A percentile compares a stretch with the other conserved stretches of the same genome.
phyloP scores from a whole-genome alignment of 1,140 invertebrate species.

The Geopemphigus sp. region DNA sequence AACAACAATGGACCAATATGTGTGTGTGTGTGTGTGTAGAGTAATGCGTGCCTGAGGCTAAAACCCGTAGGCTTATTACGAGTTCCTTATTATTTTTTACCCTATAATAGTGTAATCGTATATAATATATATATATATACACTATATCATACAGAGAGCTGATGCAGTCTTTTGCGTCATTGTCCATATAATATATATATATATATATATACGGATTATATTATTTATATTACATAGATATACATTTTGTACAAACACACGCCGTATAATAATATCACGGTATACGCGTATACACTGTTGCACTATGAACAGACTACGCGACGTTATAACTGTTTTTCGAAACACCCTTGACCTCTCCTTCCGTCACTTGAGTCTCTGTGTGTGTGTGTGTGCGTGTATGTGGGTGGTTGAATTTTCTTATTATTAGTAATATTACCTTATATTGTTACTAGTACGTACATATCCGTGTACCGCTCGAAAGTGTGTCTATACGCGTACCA shows the following conservation, averaged over 20 bases:
- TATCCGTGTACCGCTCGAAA: background rate
- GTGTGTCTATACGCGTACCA: background rate
- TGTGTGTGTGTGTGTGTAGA: constrained; percentile 2
- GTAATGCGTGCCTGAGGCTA: background rate
- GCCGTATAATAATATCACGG: background rate
- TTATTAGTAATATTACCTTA: background rate
- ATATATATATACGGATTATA: background rate
- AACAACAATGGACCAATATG: constrained; percentile 3
- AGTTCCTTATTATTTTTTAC: constrained; percentile 3
- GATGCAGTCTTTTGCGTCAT: background rate
- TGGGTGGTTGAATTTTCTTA: no score
- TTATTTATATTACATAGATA: background rate
- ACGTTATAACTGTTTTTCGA: constrained; percentile 17
- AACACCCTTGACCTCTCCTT: constrained; percentile 7
- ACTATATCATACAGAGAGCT: background rate
- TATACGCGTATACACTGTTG: background rate
- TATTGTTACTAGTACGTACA: background rate
- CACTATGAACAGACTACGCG: background rate
- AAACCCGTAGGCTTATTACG: constrained; percentile 17
- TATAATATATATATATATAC: no score
- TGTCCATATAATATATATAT: background rate
- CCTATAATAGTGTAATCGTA: constrained; percentile 13
- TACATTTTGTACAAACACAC: background rate
- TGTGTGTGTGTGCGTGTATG: background rate
- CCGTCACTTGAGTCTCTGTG: background rate